Conservation (phyloP, 1,140 invertebrate species). For the Drosophila rufa region DNA sequence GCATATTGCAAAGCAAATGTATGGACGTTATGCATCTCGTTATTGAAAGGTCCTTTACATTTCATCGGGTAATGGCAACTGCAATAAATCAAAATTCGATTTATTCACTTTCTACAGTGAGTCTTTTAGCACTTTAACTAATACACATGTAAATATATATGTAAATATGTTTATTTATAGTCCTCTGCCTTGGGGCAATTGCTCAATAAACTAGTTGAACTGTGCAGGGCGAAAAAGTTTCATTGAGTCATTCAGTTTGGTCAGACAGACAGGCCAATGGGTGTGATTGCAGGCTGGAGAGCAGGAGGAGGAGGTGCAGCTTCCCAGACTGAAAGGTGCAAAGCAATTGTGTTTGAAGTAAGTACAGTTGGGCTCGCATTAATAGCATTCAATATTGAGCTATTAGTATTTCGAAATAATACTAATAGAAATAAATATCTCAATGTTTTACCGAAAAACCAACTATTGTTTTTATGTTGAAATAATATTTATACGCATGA, state of each 20-base stretch:
- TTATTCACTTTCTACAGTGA: background rate
- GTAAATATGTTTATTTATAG: constrained; percentile 15
- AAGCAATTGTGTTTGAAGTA: constrained; percentile 50
- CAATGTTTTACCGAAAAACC: too few relatives aligned
- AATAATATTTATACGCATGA: too few relatives aligned
- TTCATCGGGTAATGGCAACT: too few relatives aligned
- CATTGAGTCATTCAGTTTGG: constrained; percentile 61
- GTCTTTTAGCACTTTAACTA: background rate
- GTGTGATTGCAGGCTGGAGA: constrained; percentile 2
- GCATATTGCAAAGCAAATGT: too few relatives aligned
- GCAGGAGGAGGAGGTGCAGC: constrained; percentile 19
- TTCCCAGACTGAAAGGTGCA: constrained; percentile 62
- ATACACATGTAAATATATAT: background rate
- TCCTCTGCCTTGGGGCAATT: constrained; percentile 31
- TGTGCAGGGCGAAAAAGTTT: constrained; percentile 37
- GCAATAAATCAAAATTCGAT: background rate
- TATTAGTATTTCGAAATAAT: too few relatives aligned
- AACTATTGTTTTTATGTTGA: too few relatives aligned
- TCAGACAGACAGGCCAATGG: constrained; percentile 28
- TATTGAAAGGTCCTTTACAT: too few relatives aligned
- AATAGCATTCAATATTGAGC: background rate
- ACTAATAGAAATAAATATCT: too few relatives aligned
- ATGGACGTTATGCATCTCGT: too few relatives aligned
- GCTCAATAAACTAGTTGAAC: constrained; percentile 43
- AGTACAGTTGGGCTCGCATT: background rate